phyloP scores from a whole-genome alignment of 2,888 invertebrate species.

The Synergus umbraculus region DNA sequence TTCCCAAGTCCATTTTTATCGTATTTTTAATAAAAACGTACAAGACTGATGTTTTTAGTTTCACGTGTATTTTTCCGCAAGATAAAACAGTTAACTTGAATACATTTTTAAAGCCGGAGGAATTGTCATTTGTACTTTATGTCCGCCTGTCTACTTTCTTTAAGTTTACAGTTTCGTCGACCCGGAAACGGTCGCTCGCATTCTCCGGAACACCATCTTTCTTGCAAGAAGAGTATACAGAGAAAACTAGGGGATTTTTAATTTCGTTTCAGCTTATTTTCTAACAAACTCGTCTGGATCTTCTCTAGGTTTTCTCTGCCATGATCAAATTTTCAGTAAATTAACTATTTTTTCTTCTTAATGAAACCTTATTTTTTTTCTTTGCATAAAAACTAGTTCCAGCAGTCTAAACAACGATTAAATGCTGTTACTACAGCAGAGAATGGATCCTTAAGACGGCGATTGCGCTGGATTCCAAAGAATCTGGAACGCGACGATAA shows the following conservation, averaged over 20 bases:
- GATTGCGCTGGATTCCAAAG: slow-evolving; percentile 66
- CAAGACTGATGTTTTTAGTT: no score
- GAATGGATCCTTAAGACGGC: slow-evolving; percentile 26
- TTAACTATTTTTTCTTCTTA: background rate
- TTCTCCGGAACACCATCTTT: slow-evolving; percentile 26
- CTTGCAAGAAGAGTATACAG: background rate
- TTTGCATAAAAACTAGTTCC: background rate
- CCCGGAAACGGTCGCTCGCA: slow-evolving; percentile 31
- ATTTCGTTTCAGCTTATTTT: background rate
- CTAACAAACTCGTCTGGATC: background rate
- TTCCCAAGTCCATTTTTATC: no score
- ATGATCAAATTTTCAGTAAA: background rate
- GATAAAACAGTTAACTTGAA: background rate
- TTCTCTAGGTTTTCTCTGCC: background rate
- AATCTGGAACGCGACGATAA: slow-evolving; percentile 72
- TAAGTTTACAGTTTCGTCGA: slow-evolving; percentile 15
- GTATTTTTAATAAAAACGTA: no score
- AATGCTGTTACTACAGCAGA: slow-evolving; percentile 67
- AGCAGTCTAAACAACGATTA: slow-evolving; percentile 68
- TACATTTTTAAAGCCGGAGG: background rate
- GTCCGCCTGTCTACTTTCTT: background rate
- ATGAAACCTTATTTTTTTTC: background rate
- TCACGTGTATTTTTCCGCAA: no score
- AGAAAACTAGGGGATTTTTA: background rate
- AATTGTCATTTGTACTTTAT: background rate